phyloP scores from a whole-genome alignment of 2,113 vertebrate genomes.

The Sigmodon hispidus region DNA sequence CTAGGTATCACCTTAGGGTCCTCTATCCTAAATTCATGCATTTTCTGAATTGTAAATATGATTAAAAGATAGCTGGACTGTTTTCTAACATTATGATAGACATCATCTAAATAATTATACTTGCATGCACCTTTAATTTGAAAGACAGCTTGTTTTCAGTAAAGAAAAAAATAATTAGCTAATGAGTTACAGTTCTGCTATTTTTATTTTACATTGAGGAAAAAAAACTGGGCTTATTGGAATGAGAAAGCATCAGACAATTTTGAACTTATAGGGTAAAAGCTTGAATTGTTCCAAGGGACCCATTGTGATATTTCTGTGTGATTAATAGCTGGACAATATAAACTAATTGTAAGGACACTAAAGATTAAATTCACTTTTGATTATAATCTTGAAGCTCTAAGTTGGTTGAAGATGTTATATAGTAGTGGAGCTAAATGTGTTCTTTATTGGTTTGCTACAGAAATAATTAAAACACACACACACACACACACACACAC shows the following conservation, averaged over 20 bases:
- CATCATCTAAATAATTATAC: constrained; percentile 76
- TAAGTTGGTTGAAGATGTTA: constrained; percentile 82
- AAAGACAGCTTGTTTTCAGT: constrained; percentile 77
- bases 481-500: constrained; percentile 82
- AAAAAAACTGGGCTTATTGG: constrained; percentile 40
- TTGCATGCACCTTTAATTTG: constrained; percentile 75
- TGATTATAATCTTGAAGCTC: constrained; percentile 81
- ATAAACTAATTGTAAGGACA: constrained; percentile 79
- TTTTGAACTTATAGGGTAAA: constrained; percentile 54
- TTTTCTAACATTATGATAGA: constrained; percentile 78
- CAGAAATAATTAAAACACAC: constrained; percentile 85
- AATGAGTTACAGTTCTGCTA: constrained; percentile 73
- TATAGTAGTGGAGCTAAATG: constrained; percentile 85
- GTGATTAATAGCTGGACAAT: constrained; percentile 76
- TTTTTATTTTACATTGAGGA: constrained; percentile 67
- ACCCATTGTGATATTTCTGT: constrained; percentile 70
- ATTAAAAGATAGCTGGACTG: constrained; percentile 73
- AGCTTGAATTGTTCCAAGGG: constrained; percentile 51
- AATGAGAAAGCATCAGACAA: constrained; percentile 60
- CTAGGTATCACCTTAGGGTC: constrained; percentile 73
- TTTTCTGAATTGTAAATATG: constrained; percentile 75
- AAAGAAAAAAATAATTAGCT: constrained; percentile 79
- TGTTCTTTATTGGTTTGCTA: constrained; percentile 87
- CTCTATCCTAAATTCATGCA: constrained; percentile 70
- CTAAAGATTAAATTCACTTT: constrained; percentile 91